Evolutionary conservation across 2,113 vertebrate genomes (phyloP).

Genomic region (Muntiacus muntjak): DNA sequence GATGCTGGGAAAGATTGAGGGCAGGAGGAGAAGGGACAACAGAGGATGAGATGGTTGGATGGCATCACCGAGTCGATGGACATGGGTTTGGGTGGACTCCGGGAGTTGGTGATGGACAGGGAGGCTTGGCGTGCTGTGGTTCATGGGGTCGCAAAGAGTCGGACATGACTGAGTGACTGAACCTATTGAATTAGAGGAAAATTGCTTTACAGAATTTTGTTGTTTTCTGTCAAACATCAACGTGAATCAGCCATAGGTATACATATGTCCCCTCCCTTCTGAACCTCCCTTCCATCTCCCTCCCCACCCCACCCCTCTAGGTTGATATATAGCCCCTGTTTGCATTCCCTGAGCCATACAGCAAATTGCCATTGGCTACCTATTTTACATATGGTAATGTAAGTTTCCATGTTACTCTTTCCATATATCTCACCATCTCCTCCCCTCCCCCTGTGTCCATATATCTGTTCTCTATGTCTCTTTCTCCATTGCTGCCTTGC

Average conservation of each 20-base stretch:
- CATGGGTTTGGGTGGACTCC: too few relatives aligned
- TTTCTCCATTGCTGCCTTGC: not conserved
- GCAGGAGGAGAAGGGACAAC: too few relatives aligned
- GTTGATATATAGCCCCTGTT: not conserved
- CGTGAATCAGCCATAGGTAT: not conserved
- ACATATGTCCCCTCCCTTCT: not conserved
- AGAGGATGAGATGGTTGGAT: too few relatives aligned
- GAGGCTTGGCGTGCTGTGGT: too few relatives aligned
- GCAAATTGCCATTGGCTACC: not conserved
- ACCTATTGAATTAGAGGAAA: not conserved
- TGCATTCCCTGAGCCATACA: not conserved
- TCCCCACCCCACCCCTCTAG: not conserved
- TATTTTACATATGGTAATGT: not conserved
- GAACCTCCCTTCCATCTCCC: not conserved
- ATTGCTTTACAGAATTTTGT: not conserved
- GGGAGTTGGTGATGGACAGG: too few relatives aligned
- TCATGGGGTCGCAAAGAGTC: too few relatives aligned
- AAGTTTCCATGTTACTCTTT: not conserved
- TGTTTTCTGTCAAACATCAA: not conserved
- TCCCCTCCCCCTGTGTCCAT: not conserved
- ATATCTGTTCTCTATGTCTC: not conserved
- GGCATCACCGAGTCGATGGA: too few relatives aligned
- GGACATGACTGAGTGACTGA: too few relatives aligned
- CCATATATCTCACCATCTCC: not conserved
- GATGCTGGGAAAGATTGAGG: too few relatives aligned